Base-by-base conservation (phyloP, 2,888 invertebrate species). In the Parasteatoda lunata region DNA sequence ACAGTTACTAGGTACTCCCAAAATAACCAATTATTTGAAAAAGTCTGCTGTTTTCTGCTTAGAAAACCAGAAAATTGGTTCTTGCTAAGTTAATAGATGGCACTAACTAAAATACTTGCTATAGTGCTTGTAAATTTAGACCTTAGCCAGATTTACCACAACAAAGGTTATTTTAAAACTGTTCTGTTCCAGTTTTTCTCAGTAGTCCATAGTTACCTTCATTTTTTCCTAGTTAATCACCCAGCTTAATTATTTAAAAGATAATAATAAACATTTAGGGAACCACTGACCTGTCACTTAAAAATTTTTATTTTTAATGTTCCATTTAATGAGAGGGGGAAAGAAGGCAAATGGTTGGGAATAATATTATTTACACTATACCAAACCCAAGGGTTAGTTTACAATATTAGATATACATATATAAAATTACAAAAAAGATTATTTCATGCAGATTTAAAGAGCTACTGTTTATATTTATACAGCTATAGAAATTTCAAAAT, bases 351-450 rank as follows among this genome's bases (percentile, higher is more conserved):
- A 54, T 11, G 54, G 13, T 54, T 54, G 54, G 54, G 54, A 54
- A 54, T 54, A 13, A 3, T 54, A 49, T 71, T 8, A 68, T 65
- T 77, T 65, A 13, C 49, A 78, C 68, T 69, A 30, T 30, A 30
- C 30, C 30, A 30, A 30, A 30, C 30, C 30, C 30, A 30, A 30
- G 66, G 51, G 77, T 70, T 49, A 83, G 73, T 51, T 66, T 13
- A 7, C 15, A 48, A 54, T 54, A 84, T 72, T 59, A 64, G 52
- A 49, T 52, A 73, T 72, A 11, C 15, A 84, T 30, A 73, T 84
- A 84, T 71, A 78, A 77, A 84, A 84, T 84, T 84, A 84, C 77
- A 84, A 84, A 84, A 84, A 71, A 64, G 71, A 70, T 73, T 45
- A 72, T 49, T 51, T 70, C 45, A 59, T 5, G 6, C 59, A 15